Percentiles rank a stretch among this genome's conserved stretches.
These are phyloP conservation scores for Ricordea florida DNA, from an alignment of 92 coral and sea anemone species.

Conservation along the genomic window DNA sequence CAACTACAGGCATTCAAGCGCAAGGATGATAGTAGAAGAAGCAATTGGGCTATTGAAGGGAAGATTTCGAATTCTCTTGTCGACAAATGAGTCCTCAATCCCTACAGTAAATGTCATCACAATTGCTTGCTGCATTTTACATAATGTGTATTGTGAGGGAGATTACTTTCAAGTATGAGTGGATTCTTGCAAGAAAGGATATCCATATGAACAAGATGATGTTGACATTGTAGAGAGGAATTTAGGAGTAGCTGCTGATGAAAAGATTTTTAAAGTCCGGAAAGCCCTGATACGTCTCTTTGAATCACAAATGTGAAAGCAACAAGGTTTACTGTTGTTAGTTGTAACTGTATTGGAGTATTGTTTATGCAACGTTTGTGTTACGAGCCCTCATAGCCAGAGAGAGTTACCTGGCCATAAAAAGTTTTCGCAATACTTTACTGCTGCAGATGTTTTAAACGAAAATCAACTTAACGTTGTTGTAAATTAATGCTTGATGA, in stretches of 20 bases:
- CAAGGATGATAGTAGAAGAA: conserved; percentile 60
- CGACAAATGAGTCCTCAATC: conserved; percentile 53
- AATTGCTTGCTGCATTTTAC: conserved; percentile 56
- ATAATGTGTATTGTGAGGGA: conserved; percentile 55
- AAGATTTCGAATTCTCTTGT: conserved; percentile 54
- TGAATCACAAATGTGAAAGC: conserved; percentile 32
- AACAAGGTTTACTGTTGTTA: too few species aligned
- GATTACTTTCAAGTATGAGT: conserved; percentile 58
- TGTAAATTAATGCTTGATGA: too few species aligned
- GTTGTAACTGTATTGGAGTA: too few species aligned
- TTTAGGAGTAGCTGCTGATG: conserved; percentile 40
- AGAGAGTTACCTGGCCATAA: too few species aligned
- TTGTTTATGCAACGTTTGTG: too few species aligned
- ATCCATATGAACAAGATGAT: conserved; percentile 54
- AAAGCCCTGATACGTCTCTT: conserved; percentile 32
- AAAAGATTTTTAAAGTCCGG: conserved; percentile 51
- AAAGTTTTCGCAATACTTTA: too few species aligned
- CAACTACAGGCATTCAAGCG: conserved; percentile 62
- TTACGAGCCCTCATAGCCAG: too few species aligned
- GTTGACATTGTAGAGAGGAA: conserved; percentile 56
- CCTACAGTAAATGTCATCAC: conserved; percentile 47
- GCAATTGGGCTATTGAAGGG: conserved; percentile 51
- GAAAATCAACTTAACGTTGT: too few species aligned
- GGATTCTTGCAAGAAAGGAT: conserved; percentile 58
- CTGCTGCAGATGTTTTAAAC: too few species aligned